Percentiles rank a stretch among this genome's conserved stretches.
These are phyloP conservation scores for Phoxinus dragarum DNA, from an alignment of 2,797 vertebrate species.

Conservation along the genomic window DNA sequence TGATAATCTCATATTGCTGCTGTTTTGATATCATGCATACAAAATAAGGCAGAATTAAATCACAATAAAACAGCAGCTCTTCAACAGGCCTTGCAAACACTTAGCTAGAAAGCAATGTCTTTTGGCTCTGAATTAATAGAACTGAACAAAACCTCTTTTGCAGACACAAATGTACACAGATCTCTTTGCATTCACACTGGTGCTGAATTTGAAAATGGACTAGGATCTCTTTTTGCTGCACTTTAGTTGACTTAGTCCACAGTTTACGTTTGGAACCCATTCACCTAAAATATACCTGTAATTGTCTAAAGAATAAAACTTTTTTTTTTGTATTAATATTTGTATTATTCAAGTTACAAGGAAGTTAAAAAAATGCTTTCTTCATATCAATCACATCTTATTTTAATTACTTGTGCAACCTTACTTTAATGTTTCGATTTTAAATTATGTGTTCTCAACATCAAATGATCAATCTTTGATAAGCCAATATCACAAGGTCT, in stretches of 20 bases:
- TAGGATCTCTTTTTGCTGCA: not conserved
- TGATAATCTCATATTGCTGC: slow-evolving; percentile 2
- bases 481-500: not conserved
- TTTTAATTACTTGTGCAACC: not conserved
- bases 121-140: not conserved
- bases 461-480: not conserved
- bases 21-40: not conserved
- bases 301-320: too few relatives aligned
- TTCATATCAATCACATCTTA: not conserved
- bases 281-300: not conserved
- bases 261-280: not conserved
- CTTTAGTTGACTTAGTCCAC: not conserved
- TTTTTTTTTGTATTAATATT: not conserved
- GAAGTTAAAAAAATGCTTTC: not conserved
- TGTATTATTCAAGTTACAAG: not conserved
- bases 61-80: not conserved
- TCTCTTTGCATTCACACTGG: not conserved
- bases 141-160: not conserved
- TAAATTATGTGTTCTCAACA: not conserved
- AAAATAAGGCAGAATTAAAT: not conserved
- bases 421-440: not conserved
- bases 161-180: not conserved
- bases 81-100: not conserved
- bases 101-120: not conserved
- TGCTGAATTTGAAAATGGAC: not conserved